These are phyloP conservation scores for Nasonia vitripennis DNA, from an alignment of 1,140 invertebrate genomes.

Conservation along the genomic window DNA sequence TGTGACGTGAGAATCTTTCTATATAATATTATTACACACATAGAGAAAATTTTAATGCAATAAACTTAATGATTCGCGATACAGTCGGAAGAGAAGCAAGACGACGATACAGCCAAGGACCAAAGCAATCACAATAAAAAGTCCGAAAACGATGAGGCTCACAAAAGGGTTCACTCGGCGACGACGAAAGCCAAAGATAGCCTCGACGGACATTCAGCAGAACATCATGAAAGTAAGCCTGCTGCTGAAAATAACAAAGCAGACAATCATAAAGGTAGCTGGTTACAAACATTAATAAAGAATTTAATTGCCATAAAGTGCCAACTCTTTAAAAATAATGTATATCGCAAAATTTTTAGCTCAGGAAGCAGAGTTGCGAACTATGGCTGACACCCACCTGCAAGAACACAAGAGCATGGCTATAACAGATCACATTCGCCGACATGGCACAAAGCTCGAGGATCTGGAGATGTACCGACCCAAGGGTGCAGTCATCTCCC, in stretches of 20 bases:
- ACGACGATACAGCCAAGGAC: background rate
- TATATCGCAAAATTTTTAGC: background rate
- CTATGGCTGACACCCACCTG: background rate
- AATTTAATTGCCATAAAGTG: background rate
- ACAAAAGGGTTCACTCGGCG: background rate
- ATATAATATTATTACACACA: background rate
- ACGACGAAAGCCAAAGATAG: background rate
- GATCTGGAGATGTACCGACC: constrained; percentile 80
- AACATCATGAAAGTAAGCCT: constrained; percentile 11
- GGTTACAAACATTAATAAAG: background rate
- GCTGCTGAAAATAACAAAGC: background rate
- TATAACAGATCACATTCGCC: constrained; percentile 60
- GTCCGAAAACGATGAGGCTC: background rate
- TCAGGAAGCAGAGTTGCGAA: constrained; percentile 37
- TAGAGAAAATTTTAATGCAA: background rate
- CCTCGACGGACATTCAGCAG: background rate
- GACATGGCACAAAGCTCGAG: constrained; percentile 46
- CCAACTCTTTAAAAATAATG: background rate
- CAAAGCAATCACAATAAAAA: constrained; percentile 1
- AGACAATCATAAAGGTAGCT: constrained; percentile 32
- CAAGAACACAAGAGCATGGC: constrained; percentile 47
- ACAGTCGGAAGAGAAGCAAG: constrained; percentile 17
- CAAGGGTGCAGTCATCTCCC: constrained; percentile 88
- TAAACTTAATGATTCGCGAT: background rate
- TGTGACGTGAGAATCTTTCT: constrained; percentile 32